Base-by-base conservation (phyloP, 2,113 vertebrate genomes). In the Reinhardtius hippoglossoides region DNA sequence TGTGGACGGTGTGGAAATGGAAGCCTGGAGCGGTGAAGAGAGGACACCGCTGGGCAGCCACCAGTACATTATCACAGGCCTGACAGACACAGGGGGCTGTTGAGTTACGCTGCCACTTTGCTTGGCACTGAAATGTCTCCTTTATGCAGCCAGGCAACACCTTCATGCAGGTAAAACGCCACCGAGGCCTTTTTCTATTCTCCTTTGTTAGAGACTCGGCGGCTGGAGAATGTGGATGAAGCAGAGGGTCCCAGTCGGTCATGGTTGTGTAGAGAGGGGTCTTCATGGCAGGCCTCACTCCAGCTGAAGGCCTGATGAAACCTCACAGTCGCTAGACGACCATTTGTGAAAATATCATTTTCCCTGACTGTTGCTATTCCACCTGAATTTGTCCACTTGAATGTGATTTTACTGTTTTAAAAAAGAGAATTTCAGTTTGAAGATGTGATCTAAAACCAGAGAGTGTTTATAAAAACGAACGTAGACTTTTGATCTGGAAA, bases 1-100 rank as follows among this genome's bases (percentile, higher is more conserved):
- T 87, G 79, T 89, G 66, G 78, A 26, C 69, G 1, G 75, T 68
- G 74, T 89, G 82, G 85, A 82, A 82, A 48, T 80, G 81, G 69
- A 78, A n/a, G 69, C 76, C 37, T 55, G 48, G 24, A 71, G 69
- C 87, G 65, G 81, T 86, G 87, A 84, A 86, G 74, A 35, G 72
- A 84, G 72, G 55, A 12, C 74, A 12, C 68, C 69, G 67, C 81
- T 61, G 78, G 68, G 77, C 62, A 62, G 78, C 58, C 0, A 44
- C 64, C 78, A 12, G 40, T 57, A 72, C 81, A 77, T 80, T 82
- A 84, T 87, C 84, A 74, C 71, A 71, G 63, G 48, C 59, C 74
- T 70, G 77, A 71, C 81, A 80, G 58, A 74, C 76, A 75, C 54
- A 70, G 50, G 54, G 9, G 61, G 61, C 4, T 77, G 87, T 84